These are phyloP conservation scores for Drymonia ruficornis DNA, from an alignment of 2,888 invertebrate genomes.

Conservation along the genomic window DNA sequence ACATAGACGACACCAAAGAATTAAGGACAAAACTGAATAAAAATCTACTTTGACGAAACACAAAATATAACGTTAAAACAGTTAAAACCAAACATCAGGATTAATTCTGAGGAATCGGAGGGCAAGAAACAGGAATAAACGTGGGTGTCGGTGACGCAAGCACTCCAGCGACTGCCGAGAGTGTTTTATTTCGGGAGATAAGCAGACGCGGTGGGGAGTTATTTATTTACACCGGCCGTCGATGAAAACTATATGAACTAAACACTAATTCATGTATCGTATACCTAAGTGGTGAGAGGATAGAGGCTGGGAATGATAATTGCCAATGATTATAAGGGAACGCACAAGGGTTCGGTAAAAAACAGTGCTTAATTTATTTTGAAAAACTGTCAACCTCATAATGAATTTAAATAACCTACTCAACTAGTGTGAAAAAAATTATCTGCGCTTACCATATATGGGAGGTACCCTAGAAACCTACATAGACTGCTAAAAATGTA, in stretches of 20 bases:
- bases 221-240: constrained; percentile 43
- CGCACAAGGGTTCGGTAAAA: no score
- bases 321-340: no score
- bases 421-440: no score
- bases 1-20: no score
- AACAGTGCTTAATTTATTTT: no score
- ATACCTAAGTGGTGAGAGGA: background rate
- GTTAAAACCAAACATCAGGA: background rate
- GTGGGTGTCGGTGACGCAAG: constrained; percentile 25
- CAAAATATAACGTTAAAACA: background rate
- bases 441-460: no score
- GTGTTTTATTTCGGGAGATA: constrained; percentile 44
- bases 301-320: background rate
- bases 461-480: no score
- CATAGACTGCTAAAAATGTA: no score
- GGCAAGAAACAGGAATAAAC: background rate
- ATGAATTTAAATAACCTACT: no score
- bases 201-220: constrained; percentile 34
- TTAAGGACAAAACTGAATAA: no score
- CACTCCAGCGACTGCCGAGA: constrained; percentile 22
- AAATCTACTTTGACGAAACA: no score
- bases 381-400: no score
- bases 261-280: constrained; percentile 7
- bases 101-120: background rate
- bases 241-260: constrained; percentile 46